Percentiles rank a stretch among this genome's conserved stretches.
Evolutionary conservation across 2,888 invertebrate species (phyloP).

Genomic region (Ferrisia virgata): DNA sequence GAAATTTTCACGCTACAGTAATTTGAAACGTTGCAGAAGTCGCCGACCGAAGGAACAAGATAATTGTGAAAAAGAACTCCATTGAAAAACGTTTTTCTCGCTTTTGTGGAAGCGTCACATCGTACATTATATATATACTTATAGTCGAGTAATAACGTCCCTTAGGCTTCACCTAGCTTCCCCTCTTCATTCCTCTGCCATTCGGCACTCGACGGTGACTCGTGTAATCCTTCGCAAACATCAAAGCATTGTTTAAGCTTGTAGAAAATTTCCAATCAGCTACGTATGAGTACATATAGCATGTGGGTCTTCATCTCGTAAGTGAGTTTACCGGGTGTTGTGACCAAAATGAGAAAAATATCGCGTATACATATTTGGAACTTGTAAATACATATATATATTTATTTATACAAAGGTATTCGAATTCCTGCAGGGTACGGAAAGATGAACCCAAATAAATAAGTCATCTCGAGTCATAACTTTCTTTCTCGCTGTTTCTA

Average conservation of each 20-base stretch:
- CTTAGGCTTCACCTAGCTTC: not conserved
- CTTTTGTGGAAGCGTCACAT: not conserved
- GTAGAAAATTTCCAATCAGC: constrained; percentile 10
- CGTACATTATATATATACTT: not conserved
- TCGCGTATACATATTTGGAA: not conserved
- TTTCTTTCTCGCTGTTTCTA: not conserved
- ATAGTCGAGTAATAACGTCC: constrained; percentile 7
- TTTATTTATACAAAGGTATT: no score
- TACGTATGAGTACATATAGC: not conserved
- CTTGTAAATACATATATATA: no score
- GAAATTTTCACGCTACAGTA: not conserved
- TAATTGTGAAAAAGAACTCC: not conserved
- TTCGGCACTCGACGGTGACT: not conserved
- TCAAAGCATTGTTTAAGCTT: constrained; percentile 1
- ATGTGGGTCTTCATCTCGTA: not conserved
- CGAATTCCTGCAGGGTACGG: not conserved
- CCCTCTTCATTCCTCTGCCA: not conserved
- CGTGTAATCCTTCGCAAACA: not conserved
- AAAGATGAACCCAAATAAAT: not conserved
- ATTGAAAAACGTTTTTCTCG: not conserved
- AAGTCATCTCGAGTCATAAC: not conserved
- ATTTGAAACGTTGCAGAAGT: not conserved
- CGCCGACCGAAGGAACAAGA: not conserved
- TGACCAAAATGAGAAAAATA: not conserved
- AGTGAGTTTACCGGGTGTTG: not conserved